Evolutionary conservation across 2,113 vertebrate species (phyloP).

Genomic region (Microtus richardsoni): DNA sequence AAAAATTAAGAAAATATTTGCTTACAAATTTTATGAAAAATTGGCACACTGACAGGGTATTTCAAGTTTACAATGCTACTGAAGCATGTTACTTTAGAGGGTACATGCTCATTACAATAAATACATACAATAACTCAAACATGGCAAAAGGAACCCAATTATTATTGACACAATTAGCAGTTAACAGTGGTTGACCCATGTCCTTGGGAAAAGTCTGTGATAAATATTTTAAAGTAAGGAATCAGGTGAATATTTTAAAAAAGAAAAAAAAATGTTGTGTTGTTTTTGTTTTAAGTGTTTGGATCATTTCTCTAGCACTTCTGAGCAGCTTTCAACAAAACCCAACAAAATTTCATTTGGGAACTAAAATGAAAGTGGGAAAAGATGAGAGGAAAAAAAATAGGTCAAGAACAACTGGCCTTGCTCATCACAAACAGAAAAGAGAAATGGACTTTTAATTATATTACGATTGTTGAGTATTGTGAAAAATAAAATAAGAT

Average conservation of each 20-base stretch:
- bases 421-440: not conserved
- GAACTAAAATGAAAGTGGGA: not conserved
- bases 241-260: not conserved
- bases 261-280: not conserved
- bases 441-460: not conserved
- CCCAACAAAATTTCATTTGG: not conserved
- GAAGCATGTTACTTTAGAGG: not conserved
- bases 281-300: not conserved
- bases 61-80: not conserved
- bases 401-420: not conserved
- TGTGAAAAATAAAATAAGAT: not conserved
- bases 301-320: not conserved
- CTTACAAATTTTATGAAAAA: not conserved
- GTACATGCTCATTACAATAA: not conserved
- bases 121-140: not conserved
- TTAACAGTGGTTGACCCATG: not conserved
- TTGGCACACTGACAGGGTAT: not conserved
- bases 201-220: not conserved
- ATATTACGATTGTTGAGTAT: not conserved
- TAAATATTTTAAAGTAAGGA: constrained; percentile 37
- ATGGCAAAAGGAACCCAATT: not conserved
- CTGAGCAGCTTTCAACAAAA: not conserved
- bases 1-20: not conserved
- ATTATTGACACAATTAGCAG: constrained; percentile 43
- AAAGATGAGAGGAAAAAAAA: not conserved